Percentiles rank a stretch among this genome's conserved stretches.
Conservation (phyloP, 1,140 invertebrate genomes). For the Diuraphis noxia region DNA sequence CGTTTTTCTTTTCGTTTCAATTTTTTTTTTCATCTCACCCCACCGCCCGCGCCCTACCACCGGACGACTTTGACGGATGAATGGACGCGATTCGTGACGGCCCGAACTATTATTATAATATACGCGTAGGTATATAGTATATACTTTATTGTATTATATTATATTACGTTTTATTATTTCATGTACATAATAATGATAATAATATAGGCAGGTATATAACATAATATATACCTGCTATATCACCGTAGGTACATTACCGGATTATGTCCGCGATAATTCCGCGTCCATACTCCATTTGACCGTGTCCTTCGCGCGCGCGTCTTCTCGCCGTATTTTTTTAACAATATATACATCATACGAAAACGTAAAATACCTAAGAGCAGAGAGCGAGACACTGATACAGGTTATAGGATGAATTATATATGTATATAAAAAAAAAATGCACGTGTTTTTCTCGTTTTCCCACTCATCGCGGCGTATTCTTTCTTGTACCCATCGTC, state of each 20-base stretch:
- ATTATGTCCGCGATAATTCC: background rate
- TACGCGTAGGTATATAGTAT: background rate
- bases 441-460: background rate
- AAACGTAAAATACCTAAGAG: background rate
- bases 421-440: background rate
- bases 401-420: background rate
- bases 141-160: background rate
- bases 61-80: background rate
- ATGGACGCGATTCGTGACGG: constrained; percentile 40
- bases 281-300: background rate
- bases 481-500: background rate
- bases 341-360: background rate
- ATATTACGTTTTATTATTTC: constrained; percentile 8
- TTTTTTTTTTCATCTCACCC: background rate
- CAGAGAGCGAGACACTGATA: background rate
- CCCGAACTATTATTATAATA: background rate
- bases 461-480: background rate
- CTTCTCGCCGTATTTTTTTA: background rate
- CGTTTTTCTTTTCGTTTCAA: constrained; percentile 17
- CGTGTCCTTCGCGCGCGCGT: constrained; percentile 20
- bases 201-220: too few species aligned
- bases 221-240: background rate
- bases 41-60: too few species aligned
- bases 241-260: constrained; percentile 9
- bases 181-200: background rate